Conservation (phyloP, 2,797 vertebrate genomes). For the Dryobates pubescens region DNA sequence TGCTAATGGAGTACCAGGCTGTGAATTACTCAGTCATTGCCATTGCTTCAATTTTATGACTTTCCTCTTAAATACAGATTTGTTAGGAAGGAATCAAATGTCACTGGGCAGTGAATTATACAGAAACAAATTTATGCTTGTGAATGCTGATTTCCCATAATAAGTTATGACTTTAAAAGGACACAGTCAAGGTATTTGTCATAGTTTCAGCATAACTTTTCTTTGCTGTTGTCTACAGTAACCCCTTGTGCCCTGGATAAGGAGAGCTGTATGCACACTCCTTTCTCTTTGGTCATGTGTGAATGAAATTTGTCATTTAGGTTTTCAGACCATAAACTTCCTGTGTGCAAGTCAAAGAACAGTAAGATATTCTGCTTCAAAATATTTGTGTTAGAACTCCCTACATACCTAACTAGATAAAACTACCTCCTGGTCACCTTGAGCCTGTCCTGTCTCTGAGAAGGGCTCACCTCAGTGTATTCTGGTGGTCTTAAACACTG, state of each 20-base stretch:
- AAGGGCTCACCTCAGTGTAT: background rate
- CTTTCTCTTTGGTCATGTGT: background rate
- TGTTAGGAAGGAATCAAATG: constrained; percentile 69
- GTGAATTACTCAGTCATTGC: constrained; percentile 69
- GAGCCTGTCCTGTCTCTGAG: background rate
- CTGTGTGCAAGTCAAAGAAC: background rate
- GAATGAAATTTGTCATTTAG: background rate
- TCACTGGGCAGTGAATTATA: constrained; percentile 64
- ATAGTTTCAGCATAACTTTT: background rate
- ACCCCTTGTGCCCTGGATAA: background rate
- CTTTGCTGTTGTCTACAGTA: background rate
- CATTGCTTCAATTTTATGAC: constrained; percentile 69
- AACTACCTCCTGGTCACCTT: background rate
- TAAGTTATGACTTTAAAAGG: constrained; percentile 51
- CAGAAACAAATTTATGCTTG: constrained; percentile 64
- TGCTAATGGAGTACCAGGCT: constrained; percentile 67
- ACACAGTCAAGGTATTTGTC: constrained; percentile 35
- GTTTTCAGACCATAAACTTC: background rate
- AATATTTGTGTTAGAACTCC: background rate
- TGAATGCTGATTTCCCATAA: constrained; percentile 61
- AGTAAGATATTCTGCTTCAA: background rate
- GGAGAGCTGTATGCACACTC: background rate
- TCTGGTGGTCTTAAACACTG: background rate
- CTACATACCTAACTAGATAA: background rate
- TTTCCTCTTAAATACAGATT: constrained; percentile 73